Conservation (phyloP, 2,888 invertebrate species). For the Falcaria lacertinaria region DNA sequence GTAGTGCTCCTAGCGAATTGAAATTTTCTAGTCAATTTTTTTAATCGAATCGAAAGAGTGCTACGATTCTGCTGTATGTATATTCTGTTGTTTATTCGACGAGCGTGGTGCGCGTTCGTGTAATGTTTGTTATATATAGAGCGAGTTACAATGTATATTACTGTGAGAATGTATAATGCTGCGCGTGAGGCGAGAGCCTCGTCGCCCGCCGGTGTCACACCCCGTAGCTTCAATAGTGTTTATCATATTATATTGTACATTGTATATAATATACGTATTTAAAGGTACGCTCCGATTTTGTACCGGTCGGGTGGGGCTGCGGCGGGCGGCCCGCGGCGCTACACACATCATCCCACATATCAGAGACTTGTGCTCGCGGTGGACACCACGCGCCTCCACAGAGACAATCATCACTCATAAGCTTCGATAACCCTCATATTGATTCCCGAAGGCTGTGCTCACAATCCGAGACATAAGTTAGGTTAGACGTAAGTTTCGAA, state of each 20-base stretch:
- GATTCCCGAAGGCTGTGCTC: constrained; percentile 1
- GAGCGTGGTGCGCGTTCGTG: constrained; percentile 69
- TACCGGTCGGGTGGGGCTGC: constrained; percentile 55
- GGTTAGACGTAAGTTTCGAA: neutral
- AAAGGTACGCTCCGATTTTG: constrained; percentile 69
- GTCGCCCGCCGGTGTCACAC: constrained; percentile 57
- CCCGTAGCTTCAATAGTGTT: constrained; percentile 62
- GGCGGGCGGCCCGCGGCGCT: constrained; percentile 61
- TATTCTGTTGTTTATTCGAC: constrained; percentile 65
- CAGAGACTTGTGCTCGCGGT: constrained; percentile 67
- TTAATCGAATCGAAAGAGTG: constrained; percentile 69
- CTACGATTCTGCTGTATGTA: constrained; percentile 76
- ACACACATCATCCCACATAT: constrained; percentile 78
- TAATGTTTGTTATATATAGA: constrained; percentile 73
- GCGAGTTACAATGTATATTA: constrained; percentile 75
- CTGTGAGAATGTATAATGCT: constrained; percentile 71
- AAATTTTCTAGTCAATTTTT: constrained; percentile 79
- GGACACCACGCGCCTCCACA: constrained; percentile 26
- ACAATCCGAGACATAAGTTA: neutral
- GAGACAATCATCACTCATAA: neutral
- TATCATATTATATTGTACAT: constrained; percentile 73
- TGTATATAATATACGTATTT: constrained; percentile 74
- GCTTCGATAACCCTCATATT: neutral
- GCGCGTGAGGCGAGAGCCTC: constrained; percentile 53
- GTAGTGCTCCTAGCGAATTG: constrained; percentile 73